Evolutionary conservation across 2,888 invertebrate genomes (phyloP).

Genomic region (Drosophila leonis): DNA sequence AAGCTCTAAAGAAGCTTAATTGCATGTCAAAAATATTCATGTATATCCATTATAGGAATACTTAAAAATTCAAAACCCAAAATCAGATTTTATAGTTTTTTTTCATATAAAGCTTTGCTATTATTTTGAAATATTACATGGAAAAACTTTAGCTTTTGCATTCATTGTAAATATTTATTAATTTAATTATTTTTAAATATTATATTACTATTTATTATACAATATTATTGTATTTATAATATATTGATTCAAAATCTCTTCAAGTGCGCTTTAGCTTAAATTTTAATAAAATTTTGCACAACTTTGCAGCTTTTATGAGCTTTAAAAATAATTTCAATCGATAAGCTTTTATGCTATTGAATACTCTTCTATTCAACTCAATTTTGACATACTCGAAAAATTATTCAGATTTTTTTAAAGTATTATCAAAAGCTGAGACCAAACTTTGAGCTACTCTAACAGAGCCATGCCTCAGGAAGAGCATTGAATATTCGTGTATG

Average conservation of each 20-base stretch:
- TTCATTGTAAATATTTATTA: no score
- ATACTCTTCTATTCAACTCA: background rate
- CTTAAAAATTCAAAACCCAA: no score
- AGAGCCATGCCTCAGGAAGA: constrained; percentile 1
- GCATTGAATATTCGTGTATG: constrained; percentile 12
- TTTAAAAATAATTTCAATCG: background rate
- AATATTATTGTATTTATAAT: background rate
- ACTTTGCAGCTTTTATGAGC: background rate
- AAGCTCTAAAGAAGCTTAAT: no score
- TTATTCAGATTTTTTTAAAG: background rate
- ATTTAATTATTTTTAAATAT: no score
- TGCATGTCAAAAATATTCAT: no score
- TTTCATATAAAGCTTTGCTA: no score
- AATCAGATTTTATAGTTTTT: no score
- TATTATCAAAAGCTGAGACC: background rate
- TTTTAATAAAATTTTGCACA: background rate
- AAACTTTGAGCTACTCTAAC: background rate
- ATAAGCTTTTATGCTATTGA: background rate
- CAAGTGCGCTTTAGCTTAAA: background rate
- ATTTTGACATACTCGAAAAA: background rate
- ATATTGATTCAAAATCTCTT: background rate
- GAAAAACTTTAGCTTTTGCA: no score
- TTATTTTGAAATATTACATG: no score
- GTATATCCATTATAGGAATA: no score
- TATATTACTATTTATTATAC: no score